phyloP scores from a whole-genome alignment of 2,113 vertebrate genomes.

The Vicugna pacos region DNA sequence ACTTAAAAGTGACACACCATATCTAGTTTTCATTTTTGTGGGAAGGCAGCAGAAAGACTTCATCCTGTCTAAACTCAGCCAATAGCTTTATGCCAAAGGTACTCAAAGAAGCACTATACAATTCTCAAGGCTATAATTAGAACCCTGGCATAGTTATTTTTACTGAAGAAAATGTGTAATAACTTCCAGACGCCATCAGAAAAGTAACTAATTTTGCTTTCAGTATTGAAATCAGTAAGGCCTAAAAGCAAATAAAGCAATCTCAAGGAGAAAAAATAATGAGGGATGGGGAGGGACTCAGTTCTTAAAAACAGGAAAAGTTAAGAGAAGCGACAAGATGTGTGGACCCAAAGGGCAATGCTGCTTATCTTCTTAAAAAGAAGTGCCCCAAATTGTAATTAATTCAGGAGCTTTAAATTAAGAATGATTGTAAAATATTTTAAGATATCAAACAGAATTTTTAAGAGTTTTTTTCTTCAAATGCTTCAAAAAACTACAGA shows the following conservation, averaged over 20 bases:
- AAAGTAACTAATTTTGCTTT: neutral
- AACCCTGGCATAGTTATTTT: neutral
- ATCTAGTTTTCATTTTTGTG: neutral
- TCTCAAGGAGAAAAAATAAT: neutral
- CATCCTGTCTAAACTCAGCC: neutral
- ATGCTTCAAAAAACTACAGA: neutral
- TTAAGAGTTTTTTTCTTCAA: neutral
- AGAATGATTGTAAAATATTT: conserved; percentile 4
- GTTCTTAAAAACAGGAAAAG: neutral
- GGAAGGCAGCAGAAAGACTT: neutral
- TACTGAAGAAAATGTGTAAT: neutral
- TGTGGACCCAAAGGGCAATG: neutral
- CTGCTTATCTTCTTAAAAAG: neutral
- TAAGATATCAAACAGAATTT: conserved; percentile 16
- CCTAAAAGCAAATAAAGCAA: neutral
- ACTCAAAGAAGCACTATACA: neutral
- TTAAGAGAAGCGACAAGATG: neutral
- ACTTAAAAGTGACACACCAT: neutral
- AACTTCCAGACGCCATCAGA: neutral
- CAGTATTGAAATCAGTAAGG: neutral
- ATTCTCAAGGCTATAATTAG: neutral
- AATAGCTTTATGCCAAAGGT: neutral
- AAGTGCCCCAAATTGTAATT: neutral
- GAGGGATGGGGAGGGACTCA: neutral
- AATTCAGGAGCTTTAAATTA: conserved; percentile 16